A percentile compares a stretch with the other conserved stretches of the same genome.
These are phyloP conservation scores for Apis laboriosa DNA, from an alignment of 1,140 invertebrate genomes.

Conservation along the genomic window DNA sequence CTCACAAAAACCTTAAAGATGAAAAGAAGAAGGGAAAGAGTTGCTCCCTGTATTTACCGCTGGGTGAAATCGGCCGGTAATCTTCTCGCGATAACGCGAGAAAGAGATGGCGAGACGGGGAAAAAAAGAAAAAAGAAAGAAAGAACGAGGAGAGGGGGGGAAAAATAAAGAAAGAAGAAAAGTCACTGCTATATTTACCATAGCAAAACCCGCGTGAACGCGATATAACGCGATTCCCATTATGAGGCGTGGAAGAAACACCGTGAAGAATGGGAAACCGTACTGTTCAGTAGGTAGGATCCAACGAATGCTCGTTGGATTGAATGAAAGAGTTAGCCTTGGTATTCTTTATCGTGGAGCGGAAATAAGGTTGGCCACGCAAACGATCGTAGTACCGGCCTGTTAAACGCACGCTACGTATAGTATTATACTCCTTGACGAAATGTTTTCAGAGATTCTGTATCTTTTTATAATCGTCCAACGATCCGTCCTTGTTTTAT, in stretches of 20 bases:
- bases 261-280: conserved; percentile 5
- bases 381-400: conserved; percentile 29
- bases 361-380: conserved; percentile 60
- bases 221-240: background rate
- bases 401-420: conserved; percentile 12
- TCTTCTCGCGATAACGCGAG: too few species aligned
- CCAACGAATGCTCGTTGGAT: conserved; percentile 34
- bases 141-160: background rate
- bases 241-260: background rate
- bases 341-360: conserved; percentile 53
- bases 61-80: too few species aligned
- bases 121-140: too few species aligned
- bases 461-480: conserved; percentile 23
- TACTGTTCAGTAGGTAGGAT: conserved; percentile 21
- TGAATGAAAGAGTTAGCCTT: conserved; percentile 41
- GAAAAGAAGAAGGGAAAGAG: too few species aligned
- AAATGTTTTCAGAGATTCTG: conserved; percentile 10
- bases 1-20: too few species aligned
- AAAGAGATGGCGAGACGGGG: too few species aligned
- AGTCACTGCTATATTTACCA: conserved; percentile 6
- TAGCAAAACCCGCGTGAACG: conserved; percentile 8
- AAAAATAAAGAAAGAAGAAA: background rate
- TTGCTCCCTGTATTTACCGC: too few species aligned
- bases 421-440: conserved; percentile 16
- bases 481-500: background rate